phyloP scores from a whole-genome alignment of 2,888 invertebrate genomes.

The Leucoma salicis region DNA sequence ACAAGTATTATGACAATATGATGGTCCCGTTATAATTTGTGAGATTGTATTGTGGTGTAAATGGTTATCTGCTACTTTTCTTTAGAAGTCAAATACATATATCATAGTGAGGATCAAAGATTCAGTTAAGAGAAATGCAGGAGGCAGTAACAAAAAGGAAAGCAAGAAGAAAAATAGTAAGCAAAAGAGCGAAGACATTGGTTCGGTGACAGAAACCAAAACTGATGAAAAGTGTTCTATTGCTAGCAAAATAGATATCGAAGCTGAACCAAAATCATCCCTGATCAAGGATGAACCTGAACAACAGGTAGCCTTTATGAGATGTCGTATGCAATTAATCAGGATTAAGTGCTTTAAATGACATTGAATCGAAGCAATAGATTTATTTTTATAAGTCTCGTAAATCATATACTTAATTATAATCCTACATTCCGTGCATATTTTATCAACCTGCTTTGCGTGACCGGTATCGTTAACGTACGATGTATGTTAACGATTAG shows the following conservation, averaged over 20 bases:
- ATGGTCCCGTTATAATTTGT: not conserved
- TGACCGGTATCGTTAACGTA: slow-evolving; percentile 42
- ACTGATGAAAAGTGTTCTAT: slow-evolving; percentile 53
- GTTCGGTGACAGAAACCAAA: slow-evolving; percentile 75
- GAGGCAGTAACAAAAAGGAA: slow-evolving; percentile 83
- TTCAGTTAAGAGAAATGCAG: slow-evolving; percentile 83
- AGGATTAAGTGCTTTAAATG: too few relatives aligned
- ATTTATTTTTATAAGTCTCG: not conserved
- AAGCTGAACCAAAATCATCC: slow-evolving; percentile 51
- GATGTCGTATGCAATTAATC: slow-evolving; percentile 11
- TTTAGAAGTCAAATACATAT: slow-evolving; percentile 61
- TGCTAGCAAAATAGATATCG: slow-evolving; percentile 61
- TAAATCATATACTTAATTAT: slow-evolving; percentile 1
- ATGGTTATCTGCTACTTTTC: slow-evolving; percentile 17
- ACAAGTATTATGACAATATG: not conserved
- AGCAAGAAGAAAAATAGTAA: slow-evolving; percentile 84
- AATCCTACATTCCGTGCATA: slow-evolving; percentile 15
- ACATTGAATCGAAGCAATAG: not conserved
- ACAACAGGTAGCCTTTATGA: slow-evolving; percentile 50
- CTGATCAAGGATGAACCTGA: slow-evolving; percentile 53
- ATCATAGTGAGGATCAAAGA: slow-evolving; percentile 87
- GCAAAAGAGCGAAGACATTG: slow-evolving; percentile 79
- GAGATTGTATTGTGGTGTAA: not conserved
- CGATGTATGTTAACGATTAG: slow-evolving; percentile 34
- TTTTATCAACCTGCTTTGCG: slow-evolving; percentile 31